Conservation (phyloP, 2,888 invertebrate genomes). For the Ennomos quercinarius region DNA sequence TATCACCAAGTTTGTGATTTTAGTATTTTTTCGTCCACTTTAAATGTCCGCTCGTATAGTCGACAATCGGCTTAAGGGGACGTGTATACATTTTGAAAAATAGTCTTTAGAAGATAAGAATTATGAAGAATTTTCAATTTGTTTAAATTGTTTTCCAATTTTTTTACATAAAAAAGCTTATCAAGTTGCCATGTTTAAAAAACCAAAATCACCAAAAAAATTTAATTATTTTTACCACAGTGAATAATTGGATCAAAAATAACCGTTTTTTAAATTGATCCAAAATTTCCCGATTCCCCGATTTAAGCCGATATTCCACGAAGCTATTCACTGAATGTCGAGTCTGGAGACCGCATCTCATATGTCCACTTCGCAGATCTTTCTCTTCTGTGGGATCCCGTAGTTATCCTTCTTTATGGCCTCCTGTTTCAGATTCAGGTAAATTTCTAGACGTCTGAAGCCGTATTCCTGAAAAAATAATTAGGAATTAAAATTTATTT, state of each 20-base stretch:
- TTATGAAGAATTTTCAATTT: too few relatives aligned
- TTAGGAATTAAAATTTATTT: not conserved
- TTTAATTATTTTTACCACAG: too few relatives aligned
- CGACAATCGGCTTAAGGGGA: conserved; percentile 5
- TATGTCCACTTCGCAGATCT: conserved; percentile 82
- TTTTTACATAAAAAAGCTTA: too few relatives aligned
- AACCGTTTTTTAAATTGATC: too few relatives aligned
- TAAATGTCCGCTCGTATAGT: not conserved
- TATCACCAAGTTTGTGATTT: not conserved
- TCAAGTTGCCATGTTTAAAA: too few relatives aligned
- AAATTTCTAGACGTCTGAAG: conserved; percentile 86
- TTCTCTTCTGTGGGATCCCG: conserved; percentile 73
- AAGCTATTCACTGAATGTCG: conserved; percentile 10
- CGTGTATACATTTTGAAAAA: too few relatives aligned
- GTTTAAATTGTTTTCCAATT: too few relatives aligned
- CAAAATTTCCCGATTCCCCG: not conserved
- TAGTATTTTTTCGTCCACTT: not conserved
- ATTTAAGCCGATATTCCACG: conserved; percentile 8
- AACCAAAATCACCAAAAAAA: too few relatives aligned
- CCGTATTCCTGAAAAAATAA: conserved; percentile 87
- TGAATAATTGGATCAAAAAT: too few relatives aligned
- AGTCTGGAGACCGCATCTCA: conserved; percentile 56
- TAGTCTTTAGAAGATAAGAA: too few relatives aligned
- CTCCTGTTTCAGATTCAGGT: conserved; percentile 86
- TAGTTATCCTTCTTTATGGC: conserved; percentile 74